Conservation (phyloP, 2,797 vertebrate genomes). For the Gambelia wislizenii region DNA sequence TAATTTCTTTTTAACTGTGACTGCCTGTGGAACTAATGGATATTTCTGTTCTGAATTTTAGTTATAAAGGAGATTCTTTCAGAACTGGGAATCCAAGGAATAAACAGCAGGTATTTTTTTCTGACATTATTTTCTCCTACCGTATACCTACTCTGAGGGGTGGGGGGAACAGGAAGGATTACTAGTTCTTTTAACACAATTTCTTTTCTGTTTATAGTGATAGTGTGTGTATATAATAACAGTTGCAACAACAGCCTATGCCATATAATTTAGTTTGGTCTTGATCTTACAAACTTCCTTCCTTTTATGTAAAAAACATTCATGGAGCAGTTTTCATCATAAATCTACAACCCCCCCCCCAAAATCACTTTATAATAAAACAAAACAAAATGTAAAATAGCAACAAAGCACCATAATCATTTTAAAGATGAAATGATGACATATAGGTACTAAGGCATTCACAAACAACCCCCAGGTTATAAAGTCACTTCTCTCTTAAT, state of each 20-base stretch:
- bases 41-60: slow-evolving; percentile 51
- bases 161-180: rapidly evolving
- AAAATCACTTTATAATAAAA: background rate
- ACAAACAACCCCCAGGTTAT: background rate
- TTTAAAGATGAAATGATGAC: background rate
- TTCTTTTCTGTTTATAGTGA: background rate
- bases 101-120: slow-evolving; percentile 79
- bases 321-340: no score
- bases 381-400: background rate
- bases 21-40: background rate
- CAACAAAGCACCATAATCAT: background rate
- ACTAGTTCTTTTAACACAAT: background rate
- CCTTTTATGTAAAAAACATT: no score
- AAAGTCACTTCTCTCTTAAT: background rate
- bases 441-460: background rate
- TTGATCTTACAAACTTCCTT: no score
- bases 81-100: slow-evolving; percentile 82
- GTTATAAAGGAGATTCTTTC: slow-evolving; percentile 85
- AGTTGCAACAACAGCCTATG: no score
- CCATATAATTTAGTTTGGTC: background rate
- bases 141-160: background rate
- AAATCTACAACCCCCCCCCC: no score
- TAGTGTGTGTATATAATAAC: no score
- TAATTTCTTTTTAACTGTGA: background rate
- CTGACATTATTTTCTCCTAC: background rate